Evolutionary conservation across 2,888 invertebrate genomes (phyloP).

Genomic region (Dione vanillae): DNA sequence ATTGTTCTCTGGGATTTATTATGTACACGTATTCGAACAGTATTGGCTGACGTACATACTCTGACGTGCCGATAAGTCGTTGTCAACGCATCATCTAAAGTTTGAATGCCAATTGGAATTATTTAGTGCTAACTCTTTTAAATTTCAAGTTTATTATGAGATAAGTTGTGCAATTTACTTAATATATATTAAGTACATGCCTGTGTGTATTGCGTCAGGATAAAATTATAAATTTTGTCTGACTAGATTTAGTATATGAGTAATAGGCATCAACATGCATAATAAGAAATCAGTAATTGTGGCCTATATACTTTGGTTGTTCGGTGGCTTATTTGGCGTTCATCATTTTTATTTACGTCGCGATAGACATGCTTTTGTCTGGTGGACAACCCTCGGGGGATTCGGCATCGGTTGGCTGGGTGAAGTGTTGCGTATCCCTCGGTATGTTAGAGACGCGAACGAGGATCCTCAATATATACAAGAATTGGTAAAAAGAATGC

Average conservation of each 20-base stretch:
- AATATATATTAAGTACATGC: background rate
- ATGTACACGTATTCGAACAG: constrained; percentile 27
- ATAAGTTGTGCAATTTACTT: background rate
- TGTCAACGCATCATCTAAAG: constrained; percentile 12
- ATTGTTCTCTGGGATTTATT: background rate
- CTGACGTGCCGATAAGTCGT: constrained; percentile 30
- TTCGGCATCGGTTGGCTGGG: constrained; percentile 94
- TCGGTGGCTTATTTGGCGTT: constrained; percentile 94
- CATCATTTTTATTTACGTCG: constrained; percentile 96
- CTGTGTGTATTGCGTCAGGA: background rate
- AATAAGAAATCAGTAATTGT: constrained; percentile 84
- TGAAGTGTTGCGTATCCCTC: constrained; percentile 92
- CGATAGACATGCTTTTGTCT: constrained; percentile 95
- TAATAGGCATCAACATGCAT: constrained; percentile 51
- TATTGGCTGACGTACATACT: constrained; percentile 30
- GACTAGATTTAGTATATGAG: constrained; percentile 46
- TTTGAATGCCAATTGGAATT: constrained; percentile 7
- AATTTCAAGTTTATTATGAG: background rate
- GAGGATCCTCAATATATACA: constrained; percentile 88
- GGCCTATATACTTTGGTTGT: constrained; percentile 93
- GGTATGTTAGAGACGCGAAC: constrained; percentile 93
- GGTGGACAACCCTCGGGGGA: constrained; percentile 94
- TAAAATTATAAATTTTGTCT: background rate
- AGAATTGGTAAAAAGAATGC: constrained; percentile 86
- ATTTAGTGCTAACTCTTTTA: background rate